phyloP scores from a whole-genome alignment of 2,797 vertebrate species.

The Parotocinclus haroldoi region DNA sequence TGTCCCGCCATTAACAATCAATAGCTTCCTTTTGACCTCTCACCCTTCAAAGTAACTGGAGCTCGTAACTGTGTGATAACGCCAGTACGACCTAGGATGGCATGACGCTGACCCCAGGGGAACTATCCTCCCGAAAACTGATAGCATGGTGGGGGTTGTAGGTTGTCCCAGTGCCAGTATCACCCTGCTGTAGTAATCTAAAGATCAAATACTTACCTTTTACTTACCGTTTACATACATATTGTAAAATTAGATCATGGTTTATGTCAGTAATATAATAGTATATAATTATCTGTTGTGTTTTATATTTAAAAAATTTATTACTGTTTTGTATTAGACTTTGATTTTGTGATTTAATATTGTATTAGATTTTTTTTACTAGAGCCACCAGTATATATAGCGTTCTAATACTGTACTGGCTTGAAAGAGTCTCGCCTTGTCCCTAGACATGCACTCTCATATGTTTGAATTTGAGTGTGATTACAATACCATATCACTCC shows the following conservation, averaged over 20 bases:
- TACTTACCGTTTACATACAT: no score
- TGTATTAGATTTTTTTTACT: no score
- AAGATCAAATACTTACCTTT: no score
- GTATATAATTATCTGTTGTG: no score
- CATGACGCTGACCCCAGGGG: constrained; percentile 54
- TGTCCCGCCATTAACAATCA: constrained; percentile 57
- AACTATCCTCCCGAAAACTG: constrained; percentile 54
- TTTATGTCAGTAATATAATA: no score
- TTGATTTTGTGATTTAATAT: no score
- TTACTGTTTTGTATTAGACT: no score
- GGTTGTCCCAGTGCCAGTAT: constrained; percentile 27
- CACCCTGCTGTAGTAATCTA: constrained; percentile 11
- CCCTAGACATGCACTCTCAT: constrained; percentile 29
- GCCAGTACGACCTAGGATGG: constrained; percentile 49
- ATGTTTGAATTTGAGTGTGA: constrained; percentile 65
- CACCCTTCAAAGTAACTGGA: constrained; percentile 62
- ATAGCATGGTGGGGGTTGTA: constrained; percentile 36
- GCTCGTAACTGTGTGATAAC: constrained; percentile 59
- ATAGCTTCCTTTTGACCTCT: constrained; percentile 66
- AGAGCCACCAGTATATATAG: no score
- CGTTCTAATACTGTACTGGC: no score
- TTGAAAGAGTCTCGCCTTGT: constrained; percentile 21
- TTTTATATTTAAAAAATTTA: no score
- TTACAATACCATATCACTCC: constrained; percentile 64
- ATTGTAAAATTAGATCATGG: no score